These are phyloP conservation scores for Poicephalus gulielmi DNA, from an alignment of 2,113 vertebrate genomes.

Conservation along the genomic window DNA sequence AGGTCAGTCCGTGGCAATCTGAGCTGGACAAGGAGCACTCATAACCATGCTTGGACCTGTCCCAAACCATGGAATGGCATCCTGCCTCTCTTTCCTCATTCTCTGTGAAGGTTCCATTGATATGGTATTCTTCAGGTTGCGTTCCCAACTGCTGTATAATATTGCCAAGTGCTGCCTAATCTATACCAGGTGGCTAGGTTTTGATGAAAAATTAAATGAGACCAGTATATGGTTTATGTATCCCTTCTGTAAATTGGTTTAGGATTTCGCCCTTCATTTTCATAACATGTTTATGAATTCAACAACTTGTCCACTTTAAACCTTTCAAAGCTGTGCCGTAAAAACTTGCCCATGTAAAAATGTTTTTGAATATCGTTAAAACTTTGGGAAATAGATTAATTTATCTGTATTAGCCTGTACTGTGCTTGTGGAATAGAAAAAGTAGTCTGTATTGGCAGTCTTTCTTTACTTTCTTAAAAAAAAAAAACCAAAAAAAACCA, in stretches of 20 bases:
- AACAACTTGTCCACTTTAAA: not conserved
- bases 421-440: not conserved
- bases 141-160: not conserved
- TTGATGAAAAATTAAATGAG: slow-evolving; percentile 27
- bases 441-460: not conserved
- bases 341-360: not conserved
- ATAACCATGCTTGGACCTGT: accelerated
- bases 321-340: not conserved
- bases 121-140: not conserved
- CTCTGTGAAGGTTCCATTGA: not conserved
- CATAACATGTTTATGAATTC: not conserved
- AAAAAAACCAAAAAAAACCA: not conserved
- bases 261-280: slow-evolving; percentile 2
- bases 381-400: not conserved
- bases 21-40: not conserved
- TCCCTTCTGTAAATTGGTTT: slow-evolving; percentile 23
- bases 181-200: slow-evolving; percentile 34
- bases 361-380: not conserved
- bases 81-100: not conserved
- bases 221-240: not conserved
- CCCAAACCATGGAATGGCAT: not conserved
- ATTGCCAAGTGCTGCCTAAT: slow-evolving; percentile 14
- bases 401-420: not conserved
- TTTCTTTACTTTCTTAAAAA: not conserved
- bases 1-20: not conserved